Evolutionary conservation across 1,140 invertebrate species (phyloP).

Genomic region (Conus ventricosus): DNA sequence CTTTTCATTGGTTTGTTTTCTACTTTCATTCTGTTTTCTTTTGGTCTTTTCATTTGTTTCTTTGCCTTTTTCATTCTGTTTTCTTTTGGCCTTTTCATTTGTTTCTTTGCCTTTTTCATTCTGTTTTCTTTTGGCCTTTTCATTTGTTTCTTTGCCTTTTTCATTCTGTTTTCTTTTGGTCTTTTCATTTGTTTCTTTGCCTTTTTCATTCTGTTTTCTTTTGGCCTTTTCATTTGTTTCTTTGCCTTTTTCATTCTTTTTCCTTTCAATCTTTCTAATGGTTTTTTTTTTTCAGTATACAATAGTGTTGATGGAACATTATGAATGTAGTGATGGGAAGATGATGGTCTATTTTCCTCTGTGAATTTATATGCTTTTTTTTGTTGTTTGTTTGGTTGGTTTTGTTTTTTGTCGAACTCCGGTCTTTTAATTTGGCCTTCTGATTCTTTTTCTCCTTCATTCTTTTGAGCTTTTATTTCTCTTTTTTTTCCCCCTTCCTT

Average conservation of each 20-base stretch:
- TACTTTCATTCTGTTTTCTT: no score
- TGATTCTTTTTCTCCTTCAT: not conserved
- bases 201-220: slow-evolving; percentile 30
- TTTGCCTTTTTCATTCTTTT: not conserved
- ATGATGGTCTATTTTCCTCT: not conserved
- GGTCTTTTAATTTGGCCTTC: not conserved
- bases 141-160: not conserved
- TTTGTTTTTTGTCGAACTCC: slow-evolving; percentile 12
- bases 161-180: not conserved
- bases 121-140: not conserved
- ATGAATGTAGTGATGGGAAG: not conserved
- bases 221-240: slow-evolving; percentile 4
- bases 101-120: not conserved
- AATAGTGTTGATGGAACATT: no score
- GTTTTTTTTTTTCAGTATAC: not conserved
- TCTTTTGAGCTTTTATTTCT: not conserved
- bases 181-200: slow-evolving; percentile 15
- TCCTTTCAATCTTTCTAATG: not conserved
- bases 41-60: not conserved
- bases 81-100: not conserved
- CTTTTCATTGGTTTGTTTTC: no score
- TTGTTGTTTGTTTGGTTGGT: slow-evolving; percentile 1
- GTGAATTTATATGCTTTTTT: not conserved
- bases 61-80: not conserved
- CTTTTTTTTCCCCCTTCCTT: not conserved